Evolutionary conservation across 1,140 invertebrate genomes (phyloP), one percentile per base, ranked within the genome.

Genomic region (Euglossa dilemma): DNA sequence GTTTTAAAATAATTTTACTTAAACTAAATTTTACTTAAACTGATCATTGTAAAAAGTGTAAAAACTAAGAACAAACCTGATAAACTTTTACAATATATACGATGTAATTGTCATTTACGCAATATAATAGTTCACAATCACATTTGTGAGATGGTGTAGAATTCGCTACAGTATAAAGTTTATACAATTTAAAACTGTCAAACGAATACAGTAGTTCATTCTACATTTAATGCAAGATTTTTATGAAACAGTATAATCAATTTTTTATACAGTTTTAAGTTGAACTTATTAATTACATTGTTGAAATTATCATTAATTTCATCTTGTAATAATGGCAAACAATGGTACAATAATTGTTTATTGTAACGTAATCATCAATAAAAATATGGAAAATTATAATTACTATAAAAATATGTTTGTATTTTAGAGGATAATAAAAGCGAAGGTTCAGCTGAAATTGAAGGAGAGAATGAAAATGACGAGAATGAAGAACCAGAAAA

Each of bases 401-500:
- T 87, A 72, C 64, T 28, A 56, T 72, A 36, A 56, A 74, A 77
- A 50, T 72, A 45, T 56, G 67, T 43, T 43, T 43, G 28, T 85
- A n/a, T 85, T 83, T 56, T 63, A 93, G 92, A 91, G 54, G 88
- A 91, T 28, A 87, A 89, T 47, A 88, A 87, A 25, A 90, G 87
- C 45, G 91, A 92, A 61, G 64, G 52, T 25, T 90, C 90, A 0
- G 85, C 73, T 45, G 90, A 92, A 36, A 85, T 90, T 50, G 85
- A 89, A n/a, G 66, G 54, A 1, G 89, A 92, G 77, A 92, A 84
- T 47, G 90, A 91, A 45, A 86, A 84, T 57, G 76, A 83, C 7
- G 84, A 91, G 43, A 63, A 70, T 25, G 91, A 92, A 25, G 93
- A 93, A 36, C n/a, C 89, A 9, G 93, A 92, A 20, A 93, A 93